Conservation (phyloP, 2,888 invertebrate species). For the Standfussiana lucernea region DNA sequence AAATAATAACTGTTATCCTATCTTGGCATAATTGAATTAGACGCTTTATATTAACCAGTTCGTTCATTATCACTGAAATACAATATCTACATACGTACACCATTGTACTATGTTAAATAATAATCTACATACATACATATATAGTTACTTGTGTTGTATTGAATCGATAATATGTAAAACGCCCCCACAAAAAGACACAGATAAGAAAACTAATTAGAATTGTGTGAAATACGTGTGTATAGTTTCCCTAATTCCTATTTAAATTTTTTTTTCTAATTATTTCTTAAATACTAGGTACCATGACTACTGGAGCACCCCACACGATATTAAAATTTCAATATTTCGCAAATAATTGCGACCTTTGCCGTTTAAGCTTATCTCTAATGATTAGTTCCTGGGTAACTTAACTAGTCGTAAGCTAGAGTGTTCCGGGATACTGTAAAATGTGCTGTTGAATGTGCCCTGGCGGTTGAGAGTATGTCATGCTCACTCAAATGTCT, state of each 20-base stretch:
- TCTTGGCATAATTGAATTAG: slow-evolving; percentile 34
- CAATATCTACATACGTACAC: slow-evolving; percentile 3
- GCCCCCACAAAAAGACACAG: not conserved
- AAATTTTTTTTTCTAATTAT: not conserved
- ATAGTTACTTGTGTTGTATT: not conserved
- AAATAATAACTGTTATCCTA: slow-evolving; percentile 27
- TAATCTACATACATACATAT: not conserved
- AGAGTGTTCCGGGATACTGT: too few species aligned
- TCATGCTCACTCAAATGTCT: too few species aligned
- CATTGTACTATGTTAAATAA: not conserved
- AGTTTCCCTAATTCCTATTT: not conserved
- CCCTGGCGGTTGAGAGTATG: too few species aligned
- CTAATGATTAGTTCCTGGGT: too few species aligned
- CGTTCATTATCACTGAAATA: slow-evolving; percentile 34
- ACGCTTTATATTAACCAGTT: slow-evolving; percentile 20
- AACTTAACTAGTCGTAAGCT: too few species aligned
- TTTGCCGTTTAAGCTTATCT: too few species aligned
- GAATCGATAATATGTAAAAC: slow-evolving; percentile 2
- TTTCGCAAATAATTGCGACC: not conserved
- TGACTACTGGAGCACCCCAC: too few species aligned
- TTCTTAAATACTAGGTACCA: not conserved
- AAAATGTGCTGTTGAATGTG: too few species aligned
- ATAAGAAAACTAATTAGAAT: not conserved
- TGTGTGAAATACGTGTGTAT: not conserved
- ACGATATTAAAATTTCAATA: not conserved